Evolutionary conservation across 2,888 invertebrate species (phyloP), one percentile per base, ranked within the genome.

Genomic region (Marronus borbonicus): DNA sequence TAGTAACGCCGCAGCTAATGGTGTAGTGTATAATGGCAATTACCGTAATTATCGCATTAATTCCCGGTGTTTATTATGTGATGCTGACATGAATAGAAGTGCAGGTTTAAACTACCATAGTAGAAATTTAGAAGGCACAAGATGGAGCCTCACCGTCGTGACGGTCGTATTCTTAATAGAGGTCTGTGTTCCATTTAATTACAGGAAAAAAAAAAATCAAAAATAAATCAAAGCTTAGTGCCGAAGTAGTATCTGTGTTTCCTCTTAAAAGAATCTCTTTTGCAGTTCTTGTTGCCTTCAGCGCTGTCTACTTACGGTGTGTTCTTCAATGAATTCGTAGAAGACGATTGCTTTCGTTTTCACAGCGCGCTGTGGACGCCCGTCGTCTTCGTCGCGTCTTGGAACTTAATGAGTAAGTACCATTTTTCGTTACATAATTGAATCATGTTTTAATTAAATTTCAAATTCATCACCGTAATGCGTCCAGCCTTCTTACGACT

Each of bases 341-440:
- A 76, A 44, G 74, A 77, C 49, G 76, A 76, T 24, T 76, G 74
- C 66, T 79, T 77, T 36, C 64, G 36, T 7, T 77, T 79, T 60
- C 74, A 79, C 39, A 60, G 68, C 60, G 79, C 79, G 7, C 65
- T 79, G 14, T 79, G 79, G 79, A 79, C 79, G n/a, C 79, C 79
- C 24, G 77, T 79, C 7, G 76, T 77, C 52, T 79, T 74, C 60
- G 75, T 77, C 50, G 77, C 77, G 12, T 79, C 77, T 36, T 79
- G 76, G 60, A 79, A 79, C 58, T 66, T 79, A 44, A 70, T 77
- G 52, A 79, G 79, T 79, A 74, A 79, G 79, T 79, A 7, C 36
- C 10, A 50, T 69, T 50, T 52, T 44, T 12, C 44, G 44, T 44
- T 44, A 44, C 12, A 8, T 44, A 44, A 44, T 44, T 44, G 8